A percentile compares a stretch with the other conserved stretches of the same genome.
These are phyloP conservation scores for Xestobium rufovillosum DNA, from an alignment of 2,888 invertebrate genomes.

Conservation along the genomic window DNA sequence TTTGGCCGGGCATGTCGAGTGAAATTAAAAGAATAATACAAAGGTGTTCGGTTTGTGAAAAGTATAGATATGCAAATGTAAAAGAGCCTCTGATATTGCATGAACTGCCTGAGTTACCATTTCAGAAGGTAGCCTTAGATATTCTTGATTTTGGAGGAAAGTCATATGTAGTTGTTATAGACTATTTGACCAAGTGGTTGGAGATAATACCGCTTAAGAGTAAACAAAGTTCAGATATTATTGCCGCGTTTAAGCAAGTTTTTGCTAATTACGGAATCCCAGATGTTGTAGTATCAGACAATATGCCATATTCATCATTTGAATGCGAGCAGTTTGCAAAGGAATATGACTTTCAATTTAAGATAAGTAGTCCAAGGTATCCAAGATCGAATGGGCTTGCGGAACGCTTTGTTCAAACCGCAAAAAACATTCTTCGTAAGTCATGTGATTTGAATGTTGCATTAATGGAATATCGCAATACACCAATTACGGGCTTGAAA, in stretches of 20 bases:
- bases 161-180: constrained; percentile 20
- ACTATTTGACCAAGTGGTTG: constrained; percentile 21
- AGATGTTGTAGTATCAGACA: constrained; percentile 18
- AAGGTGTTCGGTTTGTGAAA: constrained; percentile 6
- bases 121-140: constrained; percentile 27
- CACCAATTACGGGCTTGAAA: constrained; percentile 15
- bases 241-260: constrained; percentile 17
- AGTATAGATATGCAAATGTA: not conserved
- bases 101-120: constrained; percentile 24
- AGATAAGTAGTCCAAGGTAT: constrained; percentile 17
- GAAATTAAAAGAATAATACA: constrained; percentile 5
- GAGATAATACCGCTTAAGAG: constrained; percentile 14
- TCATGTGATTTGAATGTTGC: constrained; percentile 13
- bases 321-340: constrained; percentile 14
- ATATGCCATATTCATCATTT: constrained; percentile 17
- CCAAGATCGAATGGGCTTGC: constrained; percentile 21
- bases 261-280: constrained; percentile 21
- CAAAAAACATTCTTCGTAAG: constrained; percentile 18
- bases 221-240: constrained; percentile 12
- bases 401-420: constrained; percentile 19
- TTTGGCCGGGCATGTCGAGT: constrained; percentile 5
- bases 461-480: constrained; percentile 21
- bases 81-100: constrained; percentile 13
- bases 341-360: constrained; percentile 17
- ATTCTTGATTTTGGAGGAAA: constrained; percentile 23